Evolutionary conservation across 2,113 vertebrate genomes (phyloP).

Genomic region (Cyprinodon tularosa): DNA sequence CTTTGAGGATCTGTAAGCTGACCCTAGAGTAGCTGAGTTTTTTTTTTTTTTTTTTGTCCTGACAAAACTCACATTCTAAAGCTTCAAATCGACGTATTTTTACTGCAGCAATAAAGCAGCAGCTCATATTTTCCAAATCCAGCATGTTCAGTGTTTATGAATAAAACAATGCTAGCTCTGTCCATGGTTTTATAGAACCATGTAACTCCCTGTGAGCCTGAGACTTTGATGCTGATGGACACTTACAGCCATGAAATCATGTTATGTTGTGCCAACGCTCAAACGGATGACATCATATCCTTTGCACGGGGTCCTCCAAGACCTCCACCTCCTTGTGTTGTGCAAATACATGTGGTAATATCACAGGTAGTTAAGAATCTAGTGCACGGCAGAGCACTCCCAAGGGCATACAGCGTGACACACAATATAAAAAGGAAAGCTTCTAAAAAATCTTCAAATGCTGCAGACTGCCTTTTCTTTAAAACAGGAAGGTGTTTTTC

Average conservation of each 20-base stretch:
- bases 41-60: conserved; percentile 14
- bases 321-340: conserved; percentile 60
- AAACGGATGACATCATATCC: conserved; percentile 66
- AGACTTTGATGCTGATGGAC: conserved; percentile 57
- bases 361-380: conserved; percentile 35
- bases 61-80: conserved; percentile 47
- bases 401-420: conserved; percentile 39
- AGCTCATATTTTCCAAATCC: conserved; percentile 62
- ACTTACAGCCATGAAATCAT: conserved; percentile 51
- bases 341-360: conserved; percentile 67
- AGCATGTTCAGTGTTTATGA: conserved; percentile 39
- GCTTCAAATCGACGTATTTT: conserved; percentile 38
- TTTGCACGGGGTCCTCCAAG: conserved; percentile 37
- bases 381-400: conserved; percentile 11
- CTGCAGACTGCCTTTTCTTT: conserved; percentile 28
- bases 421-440: conserved; percentile 53
- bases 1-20: not conserved
- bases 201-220: conserved; percentile 34
- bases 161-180: conserved; percentile 64
- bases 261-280: conserved; percentile 34
- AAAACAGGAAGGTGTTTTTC: conserved; percentile 31
- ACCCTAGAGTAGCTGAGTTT: not conserved
- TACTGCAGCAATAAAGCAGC: conserved; percentile 38
- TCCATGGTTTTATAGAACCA: conserved; percentile 49
- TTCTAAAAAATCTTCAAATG: conserved; percentile 45